These are phyloP conservation scores for Conus ventricosus DNA, from an alignment of 1,140 invertebrate genomes.

Conservation along the genomic window DNA sequence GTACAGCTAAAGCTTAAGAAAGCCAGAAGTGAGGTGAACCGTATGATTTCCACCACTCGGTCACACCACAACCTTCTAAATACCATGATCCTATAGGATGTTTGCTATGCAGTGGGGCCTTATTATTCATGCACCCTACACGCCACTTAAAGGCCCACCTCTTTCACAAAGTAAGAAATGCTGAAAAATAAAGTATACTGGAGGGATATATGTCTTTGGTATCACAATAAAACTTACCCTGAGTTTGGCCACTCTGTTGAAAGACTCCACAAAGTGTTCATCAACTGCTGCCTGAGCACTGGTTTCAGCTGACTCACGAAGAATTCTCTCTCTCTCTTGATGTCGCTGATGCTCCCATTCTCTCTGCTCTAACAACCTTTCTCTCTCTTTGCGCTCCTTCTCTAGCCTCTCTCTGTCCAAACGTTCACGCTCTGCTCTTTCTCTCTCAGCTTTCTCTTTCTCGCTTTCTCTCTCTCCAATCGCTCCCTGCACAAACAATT, in stretches of 20 bases:
- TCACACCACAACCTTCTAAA: no score
- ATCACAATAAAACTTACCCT: constrained; percentile 79
- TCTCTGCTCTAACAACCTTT: constrained; percentile 46
- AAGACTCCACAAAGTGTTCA: constrained; percentile 92
- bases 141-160: no score
- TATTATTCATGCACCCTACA: no score
- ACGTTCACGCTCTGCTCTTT: constrained; percentile 68
- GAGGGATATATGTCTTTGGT: no score
- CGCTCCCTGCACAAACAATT: constrained; percentile 32
- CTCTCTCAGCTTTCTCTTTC: constrained; percentile 42
- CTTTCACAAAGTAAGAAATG: no score
- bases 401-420: constrained; percentile 79
- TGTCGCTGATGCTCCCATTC: constrained; percentile 73
- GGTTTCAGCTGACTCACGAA: constrained; percentile 62
- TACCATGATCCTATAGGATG: no score
- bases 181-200: no score
- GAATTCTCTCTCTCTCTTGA: constrained; percentile 75
- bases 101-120: no score
- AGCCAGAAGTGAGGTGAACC: no score
- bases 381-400: constrained; percentile 51
- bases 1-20: no score
- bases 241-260: constrained; percentile 85
- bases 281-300: constrained; percentile 82
- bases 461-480: constrained; percentile 48
- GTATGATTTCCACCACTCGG: no score